Evolutionary conservation across 2,888 invertebrate genomes (phyloP).

Genomic region (Acleris sparsana): DNA sequence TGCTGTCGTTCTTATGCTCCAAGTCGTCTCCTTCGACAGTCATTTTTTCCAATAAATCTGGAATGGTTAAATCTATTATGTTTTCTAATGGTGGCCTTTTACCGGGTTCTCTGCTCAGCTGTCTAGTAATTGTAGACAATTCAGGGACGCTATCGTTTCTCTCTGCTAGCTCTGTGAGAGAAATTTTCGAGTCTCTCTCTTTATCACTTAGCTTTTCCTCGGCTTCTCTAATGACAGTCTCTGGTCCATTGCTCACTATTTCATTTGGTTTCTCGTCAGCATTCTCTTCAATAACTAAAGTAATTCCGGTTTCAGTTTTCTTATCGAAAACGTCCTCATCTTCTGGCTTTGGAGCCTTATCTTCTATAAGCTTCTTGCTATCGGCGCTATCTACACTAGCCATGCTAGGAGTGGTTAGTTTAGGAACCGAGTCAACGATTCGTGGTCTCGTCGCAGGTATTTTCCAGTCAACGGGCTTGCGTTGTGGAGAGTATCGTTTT

Average conservation of each 20-base stretch:
- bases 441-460: slow-evolving; percentile 75
- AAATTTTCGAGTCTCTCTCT: slow-evolving; percentile 58
- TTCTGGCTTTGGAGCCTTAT: slow-evolving; percentile 50
- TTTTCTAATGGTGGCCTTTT: slow-evolving; percentile 57
- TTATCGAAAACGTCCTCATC: slow-evolving; percentile 71
- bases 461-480: slow-evolving; percentile 75
- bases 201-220: slow-evolving; percentile 46
- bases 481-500: slow-evolving; percentile 76
- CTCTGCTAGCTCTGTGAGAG: slow-evolving; percentile 67
- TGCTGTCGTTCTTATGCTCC: slow-evolving; percentile 60
- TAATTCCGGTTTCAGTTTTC: slow-evolving; percentile 47
- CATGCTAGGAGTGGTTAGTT: slow-evolving; percentile 65
- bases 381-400: slow-evolving; percentile 60
- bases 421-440: slow-evolving; percentile 73
- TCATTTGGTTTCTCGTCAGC: slow-evolving; percentile 43
- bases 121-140: slow-evolving; percentile 60
- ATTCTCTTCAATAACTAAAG: slow-evolving; percentile 42
- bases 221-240: slow-evolving; percentile 45
- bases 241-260: slow-evolving; percentile 60
- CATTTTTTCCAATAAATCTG: slow-evolving; percentile 73
- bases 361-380: slow-evolving; percentile 49
- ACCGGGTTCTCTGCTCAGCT: slow-evolving; percentile 61
- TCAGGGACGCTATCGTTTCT: slow-evolving; percentile 72
- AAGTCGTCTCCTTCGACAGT: slow-evolving; percentile 64
- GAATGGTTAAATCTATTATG: slow-evolving; percentile 69